Base-by-base conservation (phyloP, 2,888 invertebrate genomes). In the Eucriotettix oculatus region DNA sequence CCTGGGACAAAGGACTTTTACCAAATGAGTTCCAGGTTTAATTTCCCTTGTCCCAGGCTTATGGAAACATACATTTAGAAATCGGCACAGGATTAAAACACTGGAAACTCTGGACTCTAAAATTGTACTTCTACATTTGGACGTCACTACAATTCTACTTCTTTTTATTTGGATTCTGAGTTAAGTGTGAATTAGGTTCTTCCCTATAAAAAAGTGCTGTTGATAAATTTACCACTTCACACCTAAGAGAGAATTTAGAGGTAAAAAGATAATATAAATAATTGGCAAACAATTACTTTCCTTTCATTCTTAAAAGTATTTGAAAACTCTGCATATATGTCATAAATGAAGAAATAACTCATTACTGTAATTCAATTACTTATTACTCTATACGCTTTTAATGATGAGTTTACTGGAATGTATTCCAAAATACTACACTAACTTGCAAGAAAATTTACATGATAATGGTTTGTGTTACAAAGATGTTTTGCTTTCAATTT, bases 371-470 rank as follows among this genome's bases (percentile, higher is more conserved):
- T 29, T 29, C 29, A 29, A 29, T 29, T 29, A 29, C 29, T 29
- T 29, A 29, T 29, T 29, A 29, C 29, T 29, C 29, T 29, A 29
- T 29, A 29, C 29, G 2, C 52, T 57, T 48, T 43, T 52, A 60
- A 54, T 54, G n/a, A 52, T 57, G 57, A 56, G 57, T 58, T 16
- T 56, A 57, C 54, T 57, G 60, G 60, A 60, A 60, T 43, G 52
- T 43, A 57, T 60, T 48, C 60, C 57, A 60, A 58, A 58, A 57
- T 44, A 10, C 60, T 60, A 60, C 60, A 56, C 60, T 60, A 56
- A 56, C 54, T 54, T 58, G 58, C 58, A 58, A 58, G 58, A 53
- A 54, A 58, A 53, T 58, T 53, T 54, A 53, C 53, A 58, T 42
- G 53, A 58, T 58, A 58, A 58, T 29, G 29, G 29, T 29, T 29